Percentiles rank a stretch among this genome's conserved stretches.
Conservation (phyloP, 1,140 invertebrate genomes). For the Drosophila subpulchrella region DNA sequence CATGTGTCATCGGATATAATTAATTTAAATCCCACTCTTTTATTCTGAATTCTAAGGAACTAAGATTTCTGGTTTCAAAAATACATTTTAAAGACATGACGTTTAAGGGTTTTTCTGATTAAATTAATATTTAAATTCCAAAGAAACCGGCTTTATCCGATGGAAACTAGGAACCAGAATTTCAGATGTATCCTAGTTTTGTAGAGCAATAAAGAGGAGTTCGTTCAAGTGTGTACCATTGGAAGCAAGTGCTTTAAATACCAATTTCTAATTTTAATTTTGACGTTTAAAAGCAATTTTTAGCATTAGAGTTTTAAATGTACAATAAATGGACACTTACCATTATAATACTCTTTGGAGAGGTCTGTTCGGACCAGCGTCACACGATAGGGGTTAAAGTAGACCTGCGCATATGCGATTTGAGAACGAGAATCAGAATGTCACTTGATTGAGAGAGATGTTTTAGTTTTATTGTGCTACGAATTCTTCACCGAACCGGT, state of each 20-base stretch:
- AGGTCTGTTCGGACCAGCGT: not conserved
- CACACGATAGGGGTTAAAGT: slow-evolving; percentile 44
- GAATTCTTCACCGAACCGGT: slow-evolving; percentile 50
- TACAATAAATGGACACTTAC: too few relatives aligned
- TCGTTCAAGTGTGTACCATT: too few relatives aligned
- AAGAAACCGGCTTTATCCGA: not conserved
- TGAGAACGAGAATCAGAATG: slow-evolving; percentile 2
- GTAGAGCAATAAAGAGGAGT: slow-evolving; percentile 20
- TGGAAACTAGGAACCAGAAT: slow-evolving; percentile 8
- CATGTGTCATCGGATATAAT: not conserved
- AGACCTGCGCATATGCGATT: slow-evolving; percentile 35
- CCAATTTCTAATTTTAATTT: too few relatives aligned
- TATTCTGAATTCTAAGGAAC: not conserved
- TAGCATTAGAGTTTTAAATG: too few relatives aligned
- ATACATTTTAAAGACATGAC: not conserved
- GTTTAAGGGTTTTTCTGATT: not conserved
- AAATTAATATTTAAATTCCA: not conserved
- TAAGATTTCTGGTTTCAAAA: not conserved
- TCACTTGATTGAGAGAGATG: slow-evolving; percentile 1
- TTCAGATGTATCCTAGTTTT: slow-evolving; percentile 50
- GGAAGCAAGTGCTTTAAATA: too few relatives aligned
- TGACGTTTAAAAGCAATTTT: too few relatives aligned
- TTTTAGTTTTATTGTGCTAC: slow-evolving; percentile 40
- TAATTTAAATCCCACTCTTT: not conserved
- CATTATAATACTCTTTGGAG: not conserved